Evolutionary conservation across 2,113 vertebrate species (phyloP).

Genomic region (Catharus fuscescens): DNA sequence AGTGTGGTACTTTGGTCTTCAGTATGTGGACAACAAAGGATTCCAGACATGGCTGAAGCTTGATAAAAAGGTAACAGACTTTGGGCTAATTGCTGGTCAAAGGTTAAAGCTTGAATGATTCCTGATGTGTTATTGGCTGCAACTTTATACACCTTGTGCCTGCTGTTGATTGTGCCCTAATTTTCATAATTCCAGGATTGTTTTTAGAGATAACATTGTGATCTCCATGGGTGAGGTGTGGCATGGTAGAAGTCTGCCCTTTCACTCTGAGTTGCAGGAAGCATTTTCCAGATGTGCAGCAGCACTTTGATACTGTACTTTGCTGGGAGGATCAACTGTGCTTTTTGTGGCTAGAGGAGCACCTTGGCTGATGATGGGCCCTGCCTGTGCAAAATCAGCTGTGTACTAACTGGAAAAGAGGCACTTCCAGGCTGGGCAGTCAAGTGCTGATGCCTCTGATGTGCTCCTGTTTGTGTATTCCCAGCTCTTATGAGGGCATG

Average conservation of each 20-base stretch:
- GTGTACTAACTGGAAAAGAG: not conserved
- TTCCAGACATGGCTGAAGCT: slow-evolving; percentile 95
- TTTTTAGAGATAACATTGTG: not conserved
- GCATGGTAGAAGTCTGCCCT: not conserved
- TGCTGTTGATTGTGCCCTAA: not conserved
- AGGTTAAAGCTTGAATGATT: not conserved
- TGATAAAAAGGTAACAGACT: slow-evolving; percentile 90
- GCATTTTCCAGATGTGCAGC: not conserved
- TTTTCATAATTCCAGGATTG: not conserved
- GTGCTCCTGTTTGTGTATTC: not conserved
- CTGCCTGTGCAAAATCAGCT: not conserved
- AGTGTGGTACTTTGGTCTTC: slow-evolving; percentile 97
- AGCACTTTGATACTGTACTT: not conserved
- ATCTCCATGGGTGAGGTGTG: not conserved
- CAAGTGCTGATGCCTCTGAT: not conserved
- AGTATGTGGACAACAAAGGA: slow-evolving; percentile 90
- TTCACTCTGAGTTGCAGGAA: not conserved
- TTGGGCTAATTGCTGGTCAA: not conserved
- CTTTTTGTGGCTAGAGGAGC: not conserved
- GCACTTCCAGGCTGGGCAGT: not conserved
- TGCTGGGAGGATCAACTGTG: not conserved
- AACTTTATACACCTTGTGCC: not conserved
- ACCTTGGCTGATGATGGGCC: not conserved
- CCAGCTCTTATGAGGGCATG: not conserved
- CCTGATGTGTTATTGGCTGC: not conserved